Conservation (phyloP, 2,888 invertebrate genomes). For the Volucella inflata region DNA sequence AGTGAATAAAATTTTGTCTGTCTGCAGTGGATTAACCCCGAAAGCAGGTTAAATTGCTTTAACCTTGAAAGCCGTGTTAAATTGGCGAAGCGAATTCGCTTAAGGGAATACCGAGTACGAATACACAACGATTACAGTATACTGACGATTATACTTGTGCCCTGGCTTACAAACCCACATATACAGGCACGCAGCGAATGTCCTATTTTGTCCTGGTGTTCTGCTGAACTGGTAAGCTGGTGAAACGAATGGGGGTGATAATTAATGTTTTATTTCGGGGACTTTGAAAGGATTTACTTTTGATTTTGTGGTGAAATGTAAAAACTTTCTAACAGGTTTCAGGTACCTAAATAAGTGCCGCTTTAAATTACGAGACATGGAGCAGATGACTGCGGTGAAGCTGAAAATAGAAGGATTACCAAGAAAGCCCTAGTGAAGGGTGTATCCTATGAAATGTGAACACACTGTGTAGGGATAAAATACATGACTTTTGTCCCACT, state of each 20-base stretch:
- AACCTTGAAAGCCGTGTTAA: conserved; percentile 53
- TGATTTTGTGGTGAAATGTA: conserved; percentile 40
- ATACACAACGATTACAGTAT: no score
- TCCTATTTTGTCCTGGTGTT: background rate
- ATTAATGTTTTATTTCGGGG: conserved; percentile 67
- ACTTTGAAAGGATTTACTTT: conserved; percentile 49
- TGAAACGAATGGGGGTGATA: conserved; percentile 15
- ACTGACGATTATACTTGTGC: no score
- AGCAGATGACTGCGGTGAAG: background rate
- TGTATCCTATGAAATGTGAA: background rate
- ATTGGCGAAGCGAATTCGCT: conserved; percentile 39
- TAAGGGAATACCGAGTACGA: background rate
- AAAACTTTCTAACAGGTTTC: conserved; percentile 46
- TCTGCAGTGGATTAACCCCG: conserved; percentile 47
- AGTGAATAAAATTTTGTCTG: conserved; percentile 44
- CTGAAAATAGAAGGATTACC: background rate
- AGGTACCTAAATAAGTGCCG: conserved; percentile 17
- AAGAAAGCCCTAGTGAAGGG: background rate
- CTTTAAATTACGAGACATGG: background rate
- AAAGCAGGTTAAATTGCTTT: conserved; percentile 39
- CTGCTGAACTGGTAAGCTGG: background rate
- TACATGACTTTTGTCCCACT: background rate
- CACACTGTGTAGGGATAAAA: background rate
- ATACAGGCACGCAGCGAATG: background rate
- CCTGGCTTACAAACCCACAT: background rate